Conservation (phyloP, 2,888 invertebrate species). For the Cataglyphis altisquamis region DNA sequence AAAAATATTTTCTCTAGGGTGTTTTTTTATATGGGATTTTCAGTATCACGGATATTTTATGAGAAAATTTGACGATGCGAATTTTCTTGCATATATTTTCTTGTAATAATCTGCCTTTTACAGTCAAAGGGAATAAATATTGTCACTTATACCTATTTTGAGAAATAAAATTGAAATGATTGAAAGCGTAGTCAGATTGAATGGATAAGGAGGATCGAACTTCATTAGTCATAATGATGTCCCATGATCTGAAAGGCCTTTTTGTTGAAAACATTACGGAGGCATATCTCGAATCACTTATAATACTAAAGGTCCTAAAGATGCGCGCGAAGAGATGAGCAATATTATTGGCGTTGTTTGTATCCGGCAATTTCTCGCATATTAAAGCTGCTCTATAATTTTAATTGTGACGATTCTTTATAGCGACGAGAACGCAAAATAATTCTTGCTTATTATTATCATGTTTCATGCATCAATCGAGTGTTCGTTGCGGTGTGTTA, state of each 20-base stretch:
- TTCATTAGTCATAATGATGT: slow-evolving; percentile 33
- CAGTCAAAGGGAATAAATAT: not conserved
- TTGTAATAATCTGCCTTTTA: not conserved
- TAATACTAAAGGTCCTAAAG: not conserved
- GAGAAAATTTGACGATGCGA: not conserved
- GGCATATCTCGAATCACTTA: not conserved
- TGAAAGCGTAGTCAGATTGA: slow-evolving; percentile 10
- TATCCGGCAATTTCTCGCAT: not conserved
- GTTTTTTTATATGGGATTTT: not conserved
- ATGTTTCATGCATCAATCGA: not conserved
- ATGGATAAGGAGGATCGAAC: slow-evolving; percentile 1
- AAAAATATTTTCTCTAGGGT: not conserved
- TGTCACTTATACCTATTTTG: not conserved
- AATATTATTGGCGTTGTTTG: not conserved
- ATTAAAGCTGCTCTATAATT: not conserved
- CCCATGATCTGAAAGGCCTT: slow-evolving; percentile 8
- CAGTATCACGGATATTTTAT: slow-evolving; percentile 8
- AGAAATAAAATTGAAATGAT: slow-evolving; percentile 12
- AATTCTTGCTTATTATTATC: not conserved
- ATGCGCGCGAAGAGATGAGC: slow-evolving; percentile 1
- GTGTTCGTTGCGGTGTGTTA: not conserved
- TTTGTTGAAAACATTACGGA: slow-evolving; percentile 3
- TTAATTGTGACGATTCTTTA: not conserved
- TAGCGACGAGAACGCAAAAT: not conserved
- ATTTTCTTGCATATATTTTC: not conserved